Evolutionary conservation across 2,888 invertebrate genomes (phyloP), one percentile per base, ranked within the genome.

Genomic region (Allophyes oxyacanthae): DNA sequence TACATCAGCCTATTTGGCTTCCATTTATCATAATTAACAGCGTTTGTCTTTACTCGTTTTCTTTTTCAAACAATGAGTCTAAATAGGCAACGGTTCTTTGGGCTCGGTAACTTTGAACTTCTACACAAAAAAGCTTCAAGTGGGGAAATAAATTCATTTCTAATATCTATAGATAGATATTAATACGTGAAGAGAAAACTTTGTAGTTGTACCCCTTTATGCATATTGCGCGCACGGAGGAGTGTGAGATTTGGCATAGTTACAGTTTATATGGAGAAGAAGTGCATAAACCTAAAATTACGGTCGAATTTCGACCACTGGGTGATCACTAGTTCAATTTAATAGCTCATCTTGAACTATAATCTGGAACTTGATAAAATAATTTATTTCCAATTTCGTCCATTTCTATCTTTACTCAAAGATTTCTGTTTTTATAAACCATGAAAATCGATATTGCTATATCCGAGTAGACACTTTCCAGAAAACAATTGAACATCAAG

Each of bases 21-120:
- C 42, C 57, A 67, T 71, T 69, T 73, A 72, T 69, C 62, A 62
- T 60, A 45, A 67, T 74, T 65, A 66, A 60, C 57, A 32, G 46
- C 32, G 45, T 63, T 58, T 62, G 42, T 48, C 36, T 54, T 38
- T n/a, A n/a, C n/a, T n/a, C 30, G 40, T 54, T 67, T 67, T 68
- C 43, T 58, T 66, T 68, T 61, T 57, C 36, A 64, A 45, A 54
- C 55, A 56, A 45, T 60, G 14, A 46, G 44, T 66, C 45, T 62
- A 37, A 70, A 72, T 62, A 51, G 33, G 55, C 41, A 70, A 57
- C 40, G 37, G 40, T 54, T 49, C 20, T 20, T 64, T 20, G 20
- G 43, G 32, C 15, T 45, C 2, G 41, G 37, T 38, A 28, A 25
- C 30, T 30, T 28, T 38, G 25, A 5, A 28, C n/a, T 34, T 48